Base-by-base conservation (phyloP, 1,140 invertebrate genomes). In the Asbolus verrucosus region DNA sequence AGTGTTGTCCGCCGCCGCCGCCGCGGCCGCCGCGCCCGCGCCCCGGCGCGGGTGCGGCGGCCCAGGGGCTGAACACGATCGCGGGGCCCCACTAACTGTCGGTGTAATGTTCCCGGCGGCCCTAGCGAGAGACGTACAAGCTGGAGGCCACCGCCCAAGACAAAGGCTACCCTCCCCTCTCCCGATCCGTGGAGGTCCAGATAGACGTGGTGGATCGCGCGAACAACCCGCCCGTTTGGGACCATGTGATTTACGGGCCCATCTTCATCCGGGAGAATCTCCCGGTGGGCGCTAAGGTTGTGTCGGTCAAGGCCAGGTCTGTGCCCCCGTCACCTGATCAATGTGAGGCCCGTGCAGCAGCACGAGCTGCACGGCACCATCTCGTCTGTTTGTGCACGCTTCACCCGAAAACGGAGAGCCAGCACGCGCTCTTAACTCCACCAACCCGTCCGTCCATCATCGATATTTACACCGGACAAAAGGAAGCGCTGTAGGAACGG, bases 251-350 rank as follows among this genome's bases (percentile, higher is more conserved):
- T 83, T 98, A 97, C 88, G 94, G 94, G 81, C 95, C 95, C 80
- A 94, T 96, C 89, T 94, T 91, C 90, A 93, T 96, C 86, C 94
- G 94, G 90, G 95, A 98, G 89, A 96, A 96, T 87, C 91, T 94
- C 87, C 91, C 94, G 85, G 93, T 97, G 83, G 95, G 95, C 84
- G 92, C 93, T 86, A 96, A 93, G 90, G 94, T 98, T 87, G 91
- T 95, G 82, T 95, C 94, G 84, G 91, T 96, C 85, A 97, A 96
- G 93, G 95, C 95, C 90, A 96, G 94, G 94, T 96, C 91, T 90
- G 91, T 92, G 86, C 85, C 85, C 81, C 65, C 2, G 63, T 54
- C 33, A 63, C 33, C 31, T 18, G 41, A 21, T 63, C 31, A 14
- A 62, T 62, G 82, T 76, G 39, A 21, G 62, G 61, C 80, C 77